These are phyloP conservation scores for Menura novaehollandiae DNA, from an alignment of 2,113 vertebrate genomes.

Conservation along the genomic window DNA sequence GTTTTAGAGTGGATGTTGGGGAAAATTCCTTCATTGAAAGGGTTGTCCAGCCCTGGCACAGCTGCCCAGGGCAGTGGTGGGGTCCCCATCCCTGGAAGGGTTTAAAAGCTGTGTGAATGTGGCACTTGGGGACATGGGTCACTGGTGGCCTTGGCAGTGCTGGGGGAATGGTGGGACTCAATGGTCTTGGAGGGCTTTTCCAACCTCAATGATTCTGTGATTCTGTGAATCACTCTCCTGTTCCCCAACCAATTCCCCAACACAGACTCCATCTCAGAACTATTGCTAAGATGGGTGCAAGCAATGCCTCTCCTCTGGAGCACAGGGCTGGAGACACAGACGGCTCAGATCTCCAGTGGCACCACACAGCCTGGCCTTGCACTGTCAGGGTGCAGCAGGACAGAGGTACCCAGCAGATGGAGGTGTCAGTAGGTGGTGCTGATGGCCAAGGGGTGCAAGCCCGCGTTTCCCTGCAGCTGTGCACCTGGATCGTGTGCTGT, in stretches of 20 bases:
- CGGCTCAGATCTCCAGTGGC: background rate
- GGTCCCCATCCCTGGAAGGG: background rate
- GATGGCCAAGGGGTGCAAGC: background rate
- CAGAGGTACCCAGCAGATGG: background rate
- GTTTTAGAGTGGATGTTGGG: too few species aligned
- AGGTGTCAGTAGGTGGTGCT: constrained; percentile 1
- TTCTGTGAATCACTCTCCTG: background rate
- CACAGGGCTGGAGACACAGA: background rate
- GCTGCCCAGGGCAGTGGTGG: background rate
- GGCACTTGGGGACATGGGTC: fast-evolving
- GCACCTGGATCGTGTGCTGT: background rate
- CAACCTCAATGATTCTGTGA: background rate
- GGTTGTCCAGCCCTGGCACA: too few species aligned
- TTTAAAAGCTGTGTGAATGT: background rate
- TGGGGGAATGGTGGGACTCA: background rate
- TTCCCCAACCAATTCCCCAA: fast-evolving
- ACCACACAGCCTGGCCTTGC: background rate
- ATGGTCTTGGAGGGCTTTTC: background rate
- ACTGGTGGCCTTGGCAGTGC: background rate
- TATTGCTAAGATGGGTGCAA: fast-evolving
- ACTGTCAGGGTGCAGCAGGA: background rate
- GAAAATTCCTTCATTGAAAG: background rate
- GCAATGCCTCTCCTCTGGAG: too few species aligned
- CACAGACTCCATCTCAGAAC: background rate
- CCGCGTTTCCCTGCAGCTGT: background rate